A percentile compares a stretch with the other conserved stretches of the same genome.
These are phyloP conservation scores for Drosophila demipolita DNA, from an alignment of 2,888 invertebrate genomes.

Conservation along the genomic window DNA sequence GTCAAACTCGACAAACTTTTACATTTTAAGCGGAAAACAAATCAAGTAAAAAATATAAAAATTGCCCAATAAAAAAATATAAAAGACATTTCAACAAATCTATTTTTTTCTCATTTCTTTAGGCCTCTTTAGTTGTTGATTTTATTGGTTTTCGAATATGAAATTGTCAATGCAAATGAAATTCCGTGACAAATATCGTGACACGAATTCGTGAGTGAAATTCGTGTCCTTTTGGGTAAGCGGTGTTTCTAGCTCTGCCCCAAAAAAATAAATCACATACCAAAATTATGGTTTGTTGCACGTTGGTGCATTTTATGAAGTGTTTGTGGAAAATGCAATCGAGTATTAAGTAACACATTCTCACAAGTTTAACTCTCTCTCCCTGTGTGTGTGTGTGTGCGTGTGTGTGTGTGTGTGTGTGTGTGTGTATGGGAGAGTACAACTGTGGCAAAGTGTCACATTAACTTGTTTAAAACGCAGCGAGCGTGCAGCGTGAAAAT, in stretches of 20 bases:
- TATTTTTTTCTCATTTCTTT: not conserved
- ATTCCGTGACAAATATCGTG: not conserved
- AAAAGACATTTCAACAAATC: not conserved
- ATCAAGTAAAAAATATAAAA: not conserved
- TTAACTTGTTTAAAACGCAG: slow-evolving; percentile 68
- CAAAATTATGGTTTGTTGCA: not conserved
- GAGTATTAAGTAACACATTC: slow-evolving; percentile 24
- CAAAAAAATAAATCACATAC: too few species aligned
- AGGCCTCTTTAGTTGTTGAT: too few species aligned
- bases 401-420: not conserved
- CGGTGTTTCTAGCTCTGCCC: not conserved
- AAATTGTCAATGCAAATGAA: not conserved
- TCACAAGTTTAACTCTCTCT: not conserved
- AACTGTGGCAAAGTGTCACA: slow-evolving; percentile 50
- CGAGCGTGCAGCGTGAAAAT: slow-evolving; percentile 75
- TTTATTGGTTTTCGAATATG: too few species aligned
- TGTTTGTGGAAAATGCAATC: slow-evolving; percentile 37
- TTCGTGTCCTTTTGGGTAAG: not conserved
- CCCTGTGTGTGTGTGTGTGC: not conserved
- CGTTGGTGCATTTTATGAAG: slow-evolving; percentile 6
- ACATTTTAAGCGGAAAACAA: not conserved
- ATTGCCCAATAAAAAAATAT: not conserved
- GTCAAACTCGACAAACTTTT: not conserved
- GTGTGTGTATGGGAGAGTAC: slow-evolving; percentile 5
- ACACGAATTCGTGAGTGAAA: not conserved